phyloP scores from a whole-genome alignment of 2,888 invertebrate genomes.

The Ernsta delagoae region DNA sequence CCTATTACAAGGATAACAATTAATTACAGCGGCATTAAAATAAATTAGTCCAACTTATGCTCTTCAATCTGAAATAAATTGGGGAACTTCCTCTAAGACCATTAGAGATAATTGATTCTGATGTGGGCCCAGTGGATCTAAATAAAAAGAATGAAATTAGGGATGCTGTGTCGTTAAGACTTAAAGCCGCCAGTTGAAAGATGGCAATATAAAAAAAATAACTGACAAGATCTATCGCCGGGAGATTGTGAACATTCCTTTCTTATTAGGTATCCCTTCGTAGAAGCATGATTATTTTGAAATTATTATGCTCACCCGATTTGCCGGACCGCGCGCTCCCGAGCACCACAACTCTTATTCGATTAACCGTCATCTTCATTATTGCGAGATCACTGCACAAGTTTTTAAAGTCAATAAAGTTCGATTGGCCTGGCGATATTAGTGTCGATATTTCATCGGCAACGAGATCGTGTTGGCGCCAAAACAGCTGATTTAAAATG shows the following conservation, averaged over 20 bases:
- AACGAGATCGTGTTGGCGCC: slow-evolving; percentile 62
- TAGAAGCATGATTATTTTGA: slow-evolving; percentile 43
- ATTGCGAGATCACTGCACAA: slow-evolving; percentile 57
- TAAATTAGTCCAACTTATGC: slow-evolving; percentile 50
- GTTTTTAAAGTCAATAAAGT: slow-evolving; percentile 22
- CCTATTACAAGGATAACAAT: slow-evolving; percentile 42
- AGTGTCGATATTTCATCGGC: slow-evolving; percentile 44
- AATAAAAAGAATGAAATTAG: slow-evolving; percentile 49
- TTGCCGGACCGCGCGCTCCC: slow-evolving; percentile 91
- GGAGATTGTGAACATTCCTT: slow-evolving; percentile 47
- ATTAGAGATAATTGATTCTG: slow-evolving; percentile 77
- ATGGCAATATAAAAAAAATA: slow-evolving; percentile 43
- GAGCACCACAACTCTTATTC: slow-evolving; percentile 91
- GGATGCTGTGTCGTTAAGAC: slow-evolving; percentile 56
- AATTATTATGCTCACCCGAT: slow-evolving; percentile 85
- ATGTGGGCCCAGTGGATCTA: slow-evolving; percentile 50
- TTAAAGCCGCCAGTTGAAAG: slow-evolving; percentile 47
- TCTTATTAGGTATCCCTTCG: slow-evolving; percentile 44
- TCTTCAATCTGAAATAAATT: slow-evolving; percentile 60
- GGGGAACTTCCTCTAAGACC: slow-evolving; percentile 59
- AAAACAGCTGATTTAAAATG: slow-evolving; percentile 71
- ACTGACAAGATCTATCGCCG: slow-evolving; percentile 40
- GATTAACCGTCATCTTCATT: slow-evolving; percentile 91
- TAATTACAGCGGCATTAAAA: slow-evolving; percentile 46
- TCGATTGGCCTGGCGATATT: slow-evolving; percentile 9